Percentiles rank a stretch among this genome's conserved stretches.
phyloP scores from a whole-genome alignment of 2,888 invertebrate genomes.

The Polymixis flavicincta region DNA sequence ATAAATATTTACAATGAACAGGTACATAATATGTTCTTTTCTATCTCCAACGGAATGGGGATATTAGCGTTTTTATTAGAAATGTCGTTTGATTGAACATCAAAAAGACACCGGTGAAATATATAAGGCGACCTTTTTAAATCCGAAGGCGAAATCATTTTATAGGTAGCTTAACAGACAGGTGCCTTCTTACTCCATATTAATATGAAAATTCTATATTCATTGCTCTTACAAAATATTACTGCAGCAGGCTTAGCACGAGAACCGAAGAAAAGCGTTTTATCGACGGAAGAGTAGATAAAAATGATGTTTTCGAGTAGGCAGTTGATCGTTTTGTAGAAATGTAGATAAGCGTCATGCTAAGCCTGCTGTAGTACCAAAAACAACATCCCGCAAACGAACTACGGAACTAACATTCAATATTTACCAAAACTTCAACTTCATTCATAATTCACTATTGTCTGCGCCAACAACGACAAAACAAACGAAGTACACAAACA shows the following conservation, averaged over 20 bases:
- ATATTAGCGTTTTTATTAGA: constrained; percentile 45
- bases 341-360: too few relatives aligned
- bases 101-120: constrained; percentile 40
- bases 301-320: too few relatives aligned
- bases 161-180: constrained; percentile 15
- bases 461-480: constrained; percentile 64
- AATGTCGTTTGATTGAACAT: constrained; percentile 41
- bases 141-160: constrained; percentile 20
- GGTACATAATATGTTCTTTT: background rate
- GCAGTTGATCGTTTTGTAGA: too few relatives aligned
- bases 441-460: constrained; percentile 71
- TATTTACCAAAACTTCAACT: constrained; percentile 66
- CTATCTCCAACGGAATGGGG: constrained; percentile 19
- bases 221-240: constrained; percentile 26
- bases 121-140: constrained; percentile 32
- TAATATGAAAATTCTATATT: constrained; percentile 6
- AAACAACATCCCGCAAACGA: constrained; percentile 41
- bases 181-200: constrained; percentile 9
- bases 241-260: too few relatives aligned
- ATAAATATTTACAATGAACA: constrained; percentile 30
- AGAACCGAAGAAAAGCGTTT: too few relatives aligned
- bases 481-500: constrained; percentile 60
- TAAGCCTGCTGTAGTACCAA: constrained; percentile 9
- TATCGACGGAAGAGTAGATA: too few relatives aligned
- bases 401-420: constrained; percentile 52